Evolutionary conservation across 2,113 vertebrate genomes (phyloP).

Genomic region (Hypomesus transpacificus): DNA sequence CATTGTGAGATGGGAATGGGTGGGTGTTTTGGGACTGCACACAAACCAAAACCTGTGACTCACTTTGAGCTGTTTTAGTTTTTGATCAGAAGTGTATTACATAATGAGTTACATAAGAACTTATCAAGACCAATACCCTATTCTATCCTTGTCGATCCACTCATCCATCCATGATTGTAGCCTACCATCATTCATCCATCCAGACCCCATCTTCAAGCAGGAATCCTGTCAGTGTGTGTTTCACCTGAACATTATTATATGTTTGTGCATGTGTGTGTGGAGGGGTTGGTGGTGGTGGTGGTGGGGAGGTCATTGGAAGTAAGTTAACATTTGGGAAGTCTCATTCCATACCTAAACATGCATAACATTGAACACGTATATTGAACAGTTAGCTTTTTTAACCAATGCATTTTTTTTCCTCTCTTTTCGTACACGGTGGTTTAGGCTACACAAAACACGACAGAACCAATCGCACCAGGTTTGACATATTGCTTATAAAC

Average conservation of each 20-base stretch:
- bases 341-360: conserved; percentile 78
- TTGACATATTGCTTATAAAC: conserved; percentile 80
- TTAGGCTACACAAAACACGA: conserved; percentile 76
- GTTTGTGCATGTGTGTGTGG: conserved; percentile 21
- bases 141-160: background rate
- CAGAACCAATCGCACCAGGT: conserved; percentile 75
- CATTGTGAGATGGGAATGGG: too few species aligned
- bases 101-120: too few species aligned
- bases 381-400: conserved; percentile 67
- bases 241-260: conserved; percentile 50
- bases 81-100: too few species aligned
- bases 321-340: conserved; percentile 64
- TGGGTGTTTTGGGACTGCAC: too few species aligned
- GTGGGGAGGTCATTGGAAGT: conserved; percentile 44
- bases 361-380: conserved; percentile 78
- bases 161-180: conserved; percentile 21
- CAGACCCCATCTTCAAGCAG: conserved; percentile 22
- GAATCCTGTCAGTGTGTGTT: conserved; percentile 64
- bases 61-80: too few species aligned
- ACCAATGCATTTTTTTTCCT: conserved; percentile 57
- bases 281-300: conserved; percentile 15
- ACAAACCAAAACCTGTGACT: too few species aligned
- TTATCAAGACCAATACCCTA: background rate
- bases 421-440: conserved; percentile 60
- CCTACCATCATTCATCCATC: conserved; percentile 13